Percentiles rank a stretch among this genome's conserved stretches.
Evolutionary conservation across 2,888 invertebrate genomes (phyloP).

Genomic region (Scaptomyza caliginosa): DNA sequence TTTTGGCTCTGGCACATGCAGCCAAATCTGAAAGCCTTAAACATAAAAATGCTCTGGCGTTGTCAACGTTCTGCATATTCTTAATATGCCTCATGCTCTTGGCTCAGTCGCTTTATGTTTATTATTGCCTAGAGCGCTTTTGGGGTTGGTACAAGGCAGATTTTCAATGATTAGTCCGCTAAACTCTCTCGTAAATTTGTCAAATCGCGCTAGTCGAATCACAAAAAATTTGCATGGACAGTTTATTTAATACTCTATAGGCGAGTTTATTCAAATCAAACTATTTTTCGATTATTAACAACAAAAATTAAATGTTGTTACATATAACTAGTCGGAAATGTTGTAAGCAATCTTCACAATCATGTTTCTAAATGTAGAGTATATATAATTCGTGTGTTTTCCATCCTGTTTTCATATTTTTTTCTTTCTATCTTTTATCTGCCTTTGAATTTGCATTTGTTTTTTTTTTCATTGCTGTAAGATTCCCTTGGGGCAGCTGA

Average conservation of each 20-base stretch:
- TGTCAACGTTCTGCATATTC: slow-evolving; percentile 60
- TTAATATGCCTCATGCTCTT: slow-evolving; percentile 32
- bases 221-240: background rate
- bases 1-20: slow-evolving; percentile 23
- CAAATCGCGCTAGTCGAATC: slow-evolving; percentile 68
- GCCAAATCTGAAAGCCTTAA: slow-evolving; percentile 25
- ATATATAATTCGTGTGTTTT: background rate
- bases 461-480: too few species aligned
- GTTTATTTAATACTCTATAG: slow-evolving; percentile 11
- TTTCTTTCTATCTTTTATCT: slow-evolving; percentile 36
- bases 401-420: background rate
- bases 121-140: slow-evolving; percentile 57
- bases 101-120: slow-evolving; percentile 43
- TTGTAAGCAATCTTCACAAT: too few species aligned
- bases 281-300: too few species aligned
- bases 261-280: too few species aligned
- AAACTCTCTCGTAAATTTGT: slow-evolving; percentile 78
- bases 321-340: too few species aligned
- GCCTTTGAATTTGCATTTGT: slow-evolving; percentile 46
- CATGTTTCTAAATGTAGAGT: background rate
- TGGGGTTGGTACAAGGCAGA: slow-evolving; percentile 34
- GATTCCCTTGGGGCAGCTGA: slow-evolving; percentile 51
- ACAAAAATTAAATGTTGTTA: too few species aligned
- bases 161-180: slow-evolving; percentile 76
- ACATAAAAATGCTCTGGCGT: slow-evolving; percentile 53